A percentile compares a stretch with the other conserved stretches of the same genome.
Conservation (phyloP, 2,888 invertebrate species). For the Capitulum mitella region DNA sequence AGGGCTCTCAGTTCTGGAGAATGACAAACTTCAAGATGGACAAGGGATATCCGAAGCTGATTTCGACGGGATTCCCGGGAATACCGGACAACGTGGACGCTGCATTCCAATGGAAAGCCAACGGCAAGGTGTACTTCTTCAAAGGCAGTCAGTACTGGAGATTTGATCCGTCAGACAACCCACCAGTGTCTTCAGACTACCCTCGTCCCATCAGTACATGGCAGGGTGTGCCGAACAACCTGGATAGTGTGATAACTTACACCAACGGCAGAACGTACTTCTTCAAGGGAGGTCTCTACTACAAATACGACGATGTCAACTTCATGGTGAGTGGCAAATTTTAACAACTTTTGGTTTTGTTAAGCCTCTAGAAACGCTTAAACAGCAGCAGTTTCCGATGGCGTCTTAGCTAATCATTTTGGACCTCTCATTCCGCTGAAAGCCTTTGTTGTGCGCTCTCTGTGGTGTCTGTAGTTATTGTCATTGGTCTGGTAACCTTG, state of each 20-base stretch:
- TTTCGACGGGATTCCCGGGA: conserved; percentile 87
- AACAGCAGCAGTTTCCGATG: not conserved
- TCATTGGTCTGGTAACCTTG: too few species aligned
- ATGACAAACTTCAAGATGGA: conserved; percentile 76
- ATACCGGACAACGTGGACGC: conserved; percentile 88
- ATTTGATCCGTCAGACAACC: conserved; percentile 80
- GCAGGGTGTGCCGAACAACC: conserved; percentile 78
- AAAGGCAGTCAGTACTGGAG: conserved; percentile 83
- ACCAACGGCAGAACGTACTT: conserved; percentile 95
- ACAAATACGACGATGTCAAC: conserved; percentile 86
- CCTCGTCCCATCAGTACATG: conserved; percentile 84
- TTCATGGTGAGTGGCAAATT: conserved; percentile 62
- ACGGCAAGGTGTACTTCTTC: conserved; percentile 94
- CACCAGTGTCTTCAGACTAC: conserved; percentile 60
- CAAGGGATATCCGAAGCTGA: conserved; percentile 82
- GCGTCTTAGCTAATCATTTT: not conserved
- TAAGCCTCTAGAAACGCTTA: not conserved
- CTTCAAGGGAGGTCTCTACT: conserved; percentile 85
- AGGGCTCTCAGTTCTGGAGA: conserved; percentile 59
- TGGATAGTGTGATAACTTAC: conserved; percentile 85
- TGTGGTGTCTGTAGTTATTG: too few species aligned
- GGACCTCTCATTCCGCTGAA: not conserved
- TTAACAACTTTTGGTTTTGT: not conserved
- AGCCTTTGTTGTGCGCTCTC: too few species aligned
- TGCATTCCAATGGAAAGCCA: conserved; percentile 92